phyloP scores from a whole-genome alignment of 2,797 vertebrate genomes.

The Ispidina picta region DNA sequence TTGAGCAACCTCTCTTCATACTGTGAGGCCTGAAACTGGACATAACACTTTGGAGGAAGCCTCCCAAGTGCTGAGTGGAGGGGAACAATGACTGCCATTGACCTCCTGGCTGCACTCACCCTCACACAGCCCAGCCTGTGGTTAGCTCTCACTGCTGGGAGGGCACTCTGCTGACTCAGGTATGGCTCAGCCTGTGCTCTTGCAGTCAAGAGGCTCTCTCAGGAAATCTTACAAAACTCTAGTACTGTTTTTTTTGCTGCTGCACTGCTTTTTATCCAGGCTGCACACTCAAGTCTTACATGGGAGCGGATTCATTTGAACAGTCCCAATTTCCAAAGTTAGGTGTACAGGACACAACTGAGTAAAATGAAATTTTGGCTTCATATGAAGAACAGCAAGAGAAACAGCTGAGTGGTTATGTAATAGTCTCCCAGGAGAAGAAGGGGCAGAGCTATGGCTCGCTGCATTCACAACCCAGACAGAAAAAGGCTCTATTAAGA shows the following conservation, averaged over 20 bases:
- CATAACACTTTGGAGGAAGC: not conserved
- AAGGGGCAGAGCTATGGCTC: not conserved
- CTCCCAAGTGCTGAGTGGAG: not conserved
- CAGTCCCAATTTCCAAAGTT: not conserved
- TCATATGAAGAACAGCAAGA: not conserved
- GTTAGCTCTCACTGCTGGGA: not conserved
- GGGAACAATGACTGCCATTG: not conserved
- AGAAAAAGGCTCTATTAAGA: not conserved
- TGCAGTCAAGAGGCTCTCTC: not conserved
- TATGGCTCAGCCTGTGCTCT: not conserved
- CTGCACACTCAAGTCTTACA: not conserved
- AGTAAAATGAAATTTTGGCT: constrained; percentile 13
- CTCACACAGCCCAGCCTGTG: rapidly evolving
- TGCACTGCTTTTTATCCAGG: not conserved
- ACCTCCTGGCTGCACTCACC: rapidly evolving
- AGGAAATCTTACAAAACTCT: not conserved
- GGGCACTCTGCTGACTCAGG: not conserved
- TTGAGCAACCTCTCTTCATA: not conserved
- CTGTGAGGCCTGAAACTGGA: not conserved
- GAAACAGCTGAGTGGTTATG: constrained; percentile 38
- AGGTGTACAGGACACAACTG: not conserved
- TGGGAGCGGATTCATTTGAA: not conserved
- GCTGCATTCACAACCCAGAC: not conserved
- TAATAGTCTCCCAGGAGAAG: constrained; percentile 28
- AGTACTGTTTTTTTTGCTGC: not conserved